Percentiles rank a stretch among this genome's conserved stretches.
These are phyloP conservation scores for Archivesica marissinica DNA, from an alignment of 1,140 invertebrate genomes.

Conservation along the genomic window DNA sequence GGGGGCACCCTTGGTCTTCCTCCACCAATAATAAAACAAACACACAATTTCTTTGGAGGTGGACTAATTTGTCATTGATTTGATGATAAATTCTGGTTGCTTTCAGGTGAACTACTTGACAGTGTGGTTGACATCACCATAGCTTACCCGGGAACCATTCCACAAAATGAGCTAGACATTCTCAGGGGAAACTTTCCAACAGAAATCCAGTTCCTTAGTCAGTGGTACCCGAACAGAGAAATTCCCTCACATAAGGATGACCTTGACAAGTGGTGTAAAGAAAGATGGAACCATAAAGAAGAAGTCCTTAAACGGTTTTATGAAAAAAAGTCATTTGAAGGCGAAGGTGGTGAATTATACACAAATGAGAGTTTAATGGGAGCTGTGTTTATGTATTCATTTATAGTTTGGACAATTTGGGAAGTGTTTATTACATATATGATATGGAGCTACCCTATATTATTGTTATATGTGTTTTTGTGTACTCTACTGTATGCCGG, in stretches of 20 bases:
- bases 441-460: constrained; percentile 28
- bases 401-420: constrained; percentile 39
- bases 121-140: constrained; percentile 79
- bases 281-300: constrained; percentile 78
- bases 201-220: constrained; percentile 78
- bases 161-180: constrained; percentile 77
- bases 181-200: constrained; percentile 75
- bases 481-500: constrained; percentile 49
- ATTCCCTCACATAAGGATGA: constrained; percentile 67
- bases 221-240: constrained; percentile 61
- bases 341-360: background rate
- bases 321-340: constrained; percentile 59
- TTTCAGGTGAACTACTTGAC: constrained; percentile 75
- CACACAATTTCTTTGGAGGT: background rate
- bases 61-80: background rate
- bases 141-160: constrained; percentile 76
- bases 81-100: constrained; percentile 26
- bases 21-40: background rate
- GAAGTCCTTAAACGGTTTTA: constrained; percentile 73
- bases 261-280: constrained; percentile 72
- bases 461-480: constrained; percentile 47
- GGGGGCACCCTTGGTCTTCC: background rate
- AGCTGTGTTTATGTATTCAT: constrained; percentile 46
- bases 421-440: constrained; percentile 45
- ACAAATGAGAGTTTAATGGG: constrained; percentile 57